Percentiles rank a stretch among this genome's conserved stretches.
These are phyloP conservation scores for Tetraneura akinire DNA, from an alignment of 1,140 invertebrate genomes.

Conservation along the genomic window DNA sequence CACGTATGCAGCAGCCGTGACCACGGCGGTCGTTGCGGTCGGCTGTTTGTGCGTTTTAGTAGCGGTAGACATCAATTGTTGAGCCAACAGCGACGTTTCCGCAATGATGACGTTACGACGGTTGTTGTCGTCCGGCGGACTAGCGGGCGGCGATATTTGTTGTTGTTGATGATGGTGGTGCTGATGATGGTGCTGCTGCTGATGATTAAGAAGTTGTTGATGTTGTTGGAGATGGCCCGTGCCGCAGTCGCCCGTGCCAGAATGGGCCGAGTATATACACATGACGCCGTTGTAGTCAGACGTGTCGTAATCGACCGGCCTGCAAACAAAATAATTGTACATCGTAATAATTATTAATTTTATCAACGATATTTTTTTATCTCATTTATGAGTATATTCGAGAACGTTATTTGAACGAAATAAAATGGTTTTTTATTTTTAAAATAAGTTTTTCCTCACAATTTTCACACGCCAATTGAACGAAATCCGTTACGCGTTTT, in stretches of 20 bases:
- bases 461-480: too few species aligned
- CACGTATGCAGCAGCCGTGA: background rate
- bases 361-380: background rate
- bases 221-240: background rate
- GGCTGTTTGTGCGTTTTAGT: background rate
- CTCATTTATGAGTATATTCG: too few species aligned
- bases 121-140: background rate
- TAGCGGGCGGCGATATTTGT: constrained; percentile 4
- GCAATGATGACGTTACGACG: background rate
- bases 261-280: background rate
- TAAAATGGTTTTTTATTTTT: too few species aligned
- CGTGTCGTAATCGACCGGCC: constrained; percentile 11
- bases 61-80: background rate
- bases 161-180: background rate
- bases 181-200: background rate
- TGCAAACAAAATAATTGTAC: background rate
- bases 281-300: constrained; percentile 6
- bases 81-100: background rate
- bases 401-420: too few species aligned
- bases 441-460: too few species aligned
- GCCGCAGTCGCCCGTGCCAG: background rate
- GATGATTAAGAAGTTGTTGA: background rate
- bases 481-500: too few species aligned
- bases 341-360: background rate
- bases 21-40: too few species aligned